Evolutionary conservation across 2,888 invertebrate genomes (phyloP), one percentile per base, ranked within the genome.

Genomic region (Drosophila infuscata): DNA sequence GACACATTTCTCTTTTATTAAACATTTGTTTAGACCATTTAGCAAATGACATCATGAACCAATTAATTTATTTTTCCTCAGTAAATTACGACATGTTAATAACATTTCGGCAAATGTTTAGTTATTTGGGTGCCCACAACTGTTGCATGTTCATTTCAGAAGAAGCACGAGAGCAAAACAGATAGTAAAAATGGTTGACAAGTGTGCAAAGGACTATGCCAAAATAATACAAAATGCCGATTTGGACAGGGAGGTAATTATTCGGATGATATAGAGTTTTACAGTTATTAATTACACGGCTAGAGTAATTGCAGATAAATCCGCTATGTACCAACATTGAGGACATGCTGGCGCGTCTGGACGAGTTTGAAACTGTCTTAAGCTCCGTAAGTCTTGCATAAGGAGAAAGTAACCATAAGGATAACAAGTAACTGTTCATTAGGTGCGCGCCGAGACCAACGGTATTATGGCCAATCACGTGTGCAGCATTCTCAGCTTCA

Each of bases 261-360:
- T 1, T 1, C 25, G 8, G 2, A 32, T 12, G 17, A 12, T 11
- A 29, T 25, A 8, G 1, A 9, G 9, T 11, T 12, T 12, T 15
- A 2, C 15, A 36, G 11, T 25, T 29, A 29, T 3, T 46, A 30
- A 33, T 20, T 20, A 0, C 30, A 17, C 7, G 25, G 25, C 29
- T 38, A 17, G 20, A 29, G 46, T 15, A 59, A 30, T 20, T 6
- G 17, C 68, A 92, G 91, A 91, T 93, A 9, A 94, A 94, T 91
- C 95, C 94, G 3, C 94, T 95, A 30, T 95, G 95, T 91, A 94
- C 94, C 88, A 94, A 94, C 67, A 94, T 96, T 51, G 96, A 96
- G 79, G 95, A 95, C 85, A 95, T 96, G 95, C 90, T 95, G 58
- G 95, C 95, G 0, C 93, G 96, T 70, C 92, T 96, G 32, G 96